Evolutionary conservation across 2,113 vertebrate species (phyloP), one percentile per base, ranked within the genome.

Genomic region (Callopanchax toddi): DNA sequence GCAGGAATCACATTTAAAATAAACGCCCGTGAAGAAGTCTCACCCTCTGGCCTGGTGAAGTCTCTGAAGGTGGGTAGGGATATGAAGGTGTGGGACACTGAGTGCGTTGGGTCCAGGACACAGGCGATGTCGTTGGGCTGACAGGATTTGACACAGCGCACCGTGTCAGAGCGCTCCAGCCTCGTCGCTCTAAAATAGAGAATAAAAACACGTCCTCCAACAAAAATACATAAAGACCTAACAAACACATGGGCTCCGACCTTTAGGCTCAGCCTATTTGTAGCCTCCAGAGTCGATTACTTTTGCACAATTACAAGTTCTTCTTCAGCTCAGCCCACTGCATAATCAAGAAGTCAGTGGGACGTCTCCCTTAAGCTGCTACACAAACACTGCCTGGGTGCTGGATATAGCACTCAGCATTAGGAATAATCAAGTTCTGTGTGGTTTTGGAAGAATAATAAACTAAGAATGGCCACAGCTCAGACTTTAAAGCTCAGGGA

Each of bases 31-130:
- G 13, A 13, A 25, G 11, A 52, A 5, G 2, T 71, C 88, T 81
- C 91, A 99, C 97, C 97, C 91, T 98, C 95, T 17, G 96, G 94
- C 56, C 61, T 93, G 51, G 62, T 89, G 85, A 98, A 96, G 61
- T 99, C 96, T 39, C 96, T 94, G 92, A 95, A 96, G 2, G 95
- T 99, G 62, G 97, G 95, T 78, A 99, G 88, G 0, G 97, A 97
- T 87, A 98, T 92, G 72, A 96, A 95, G 0, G 95, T 98, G 89
- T 99, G 93, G 60, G 97, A 97, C 73, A 96, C 66, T 0, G 97
- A 96, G 72, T 95, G 94, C 12, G 94, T 93, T 0, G 93, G 94
- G 85, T 97, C 93, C 86, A 93, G 61, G 34, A 94, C 53, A 17
- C 97, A 99, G 77, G 71, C 87, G 39, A 91, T 78, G 43, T 98